phyloP scores from a whole-genome alignment of 1,140 invertebrate genomes.

The Macrobrachium nipponense region DNA sequence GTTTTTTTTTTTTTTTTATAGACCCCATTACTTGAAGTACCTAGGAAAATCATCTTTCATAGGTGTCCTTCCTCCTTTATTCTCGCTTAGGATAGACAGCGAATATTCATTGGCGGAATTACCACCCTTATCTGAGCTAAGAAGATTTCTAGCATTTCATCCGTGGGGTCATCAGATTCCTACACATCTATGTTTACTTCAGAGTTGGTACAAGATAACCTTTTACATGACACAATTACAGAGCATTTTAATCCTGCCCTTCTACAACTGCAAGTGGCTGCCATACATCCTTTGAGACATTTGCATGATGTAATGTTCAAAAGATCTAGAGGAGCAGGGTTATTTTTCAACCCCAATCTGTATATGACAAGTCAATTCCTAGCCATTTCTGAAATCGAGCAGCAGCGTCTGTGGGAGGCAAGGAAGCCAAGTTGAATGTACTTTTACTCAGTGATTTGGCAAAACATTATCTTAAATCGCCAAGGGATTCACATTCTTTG shows the following conservation, averaged over 20 bases:
- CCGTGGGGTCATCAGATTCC: conserved; percentile 39
- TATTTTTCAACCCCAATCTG: conserved; percentile 33
- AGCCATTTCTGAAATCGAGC: conserved; percentile 40
- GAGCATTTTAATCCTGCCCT: too few relatives aligned
- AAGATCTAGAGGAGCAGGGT: conserved; percentile 29
- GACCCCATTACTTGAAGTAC: too few relatives aligned
- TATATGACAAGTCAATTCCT: conserved; percentile 29
- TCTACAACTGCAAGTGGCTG: too few relatives aligned
- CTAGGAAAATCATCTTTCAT: too few relatives aligned
- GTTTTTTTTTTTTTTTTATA: too few relatives aligned
- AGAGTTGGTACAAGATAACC: conserved; percentile 39
- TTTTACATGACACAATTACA: conserved; percentile 43
- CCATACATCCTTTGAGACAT: too few relatives aligned
- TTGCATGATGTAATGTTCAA: conserved; percentile 34
- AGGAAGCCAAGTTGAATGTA: conserved; percentile 35
- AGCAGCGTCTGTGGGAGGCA: conserved; percentile 31
- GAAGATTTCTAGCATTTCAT: conserved; percentile 35
- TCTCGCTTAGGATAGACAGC: too few relatives aligned
- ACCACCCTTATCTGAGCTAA: too few relatives aligned
- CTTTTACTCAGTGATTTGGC: conserved; percentile 24
- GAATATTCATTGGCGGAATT: too few relatives aligned
- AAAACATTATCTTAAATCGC: not conserved
- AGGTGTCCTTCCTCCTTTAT: too few relatives aligned
- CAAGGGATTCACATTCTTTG: too few relatives aligned
- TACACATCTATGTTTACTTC: conserved; percentile 33